Evolutionary conservation across 1,140 invertebrate genomes (phyloP).

Genomic region (Brachionus rubens): DNA sequence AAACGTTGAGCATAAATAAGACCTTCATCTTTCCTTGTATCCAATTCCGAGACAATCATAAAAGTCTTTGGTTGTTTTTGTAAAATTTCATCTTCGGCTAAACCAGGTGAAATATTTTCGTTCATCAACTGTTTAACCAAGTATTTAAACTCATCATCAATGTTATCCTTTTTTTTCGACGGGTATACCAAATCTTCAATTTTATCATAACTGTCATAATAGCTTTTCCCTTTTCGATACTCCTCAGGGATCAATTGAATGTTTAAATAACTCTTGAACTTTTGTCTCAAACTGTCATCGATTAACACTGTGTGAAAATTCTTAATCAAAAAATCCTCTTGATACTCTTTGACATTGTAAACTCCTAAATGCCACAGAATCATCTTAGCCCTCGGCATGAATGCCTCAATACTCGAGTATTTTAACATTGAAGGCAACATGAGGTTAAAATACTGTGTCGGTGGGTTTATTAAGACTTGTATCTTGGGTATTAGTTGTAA

Average conservation of each 20-base stretch:
- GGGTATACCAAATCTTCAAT: slow-evolving; percentile 3
- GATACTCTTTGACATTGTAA: background rate
- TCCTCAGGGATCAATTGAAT: slow-evolving; percentile 17
- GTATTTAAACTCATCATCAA: background rate
- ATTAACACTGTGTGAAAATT: slow-evolving; percentile 28
- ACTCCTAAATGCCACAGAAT: slow-evolving; percentile 23
- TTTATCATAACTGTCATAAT: slow-evolving; percentile 14
- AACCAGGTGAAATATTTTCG: slow-evolving; percentile 8
- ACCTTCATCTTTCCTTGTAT: background rate
- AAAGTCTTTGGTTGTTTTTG: background rate
- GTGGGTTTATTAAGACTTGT: slow-evolving; percentile 21
- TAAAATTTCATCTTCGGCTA: no score
- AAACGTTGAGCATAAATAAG: background rate
- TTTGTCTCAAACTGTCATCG: background rate
- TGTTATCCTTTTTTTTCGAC: background rate
- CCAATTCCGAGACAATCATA: background rate
- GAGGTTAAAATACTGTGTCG: slow-evolving; percentile 27
- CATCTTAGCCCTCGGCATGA: slow-evolving; percentile 1
- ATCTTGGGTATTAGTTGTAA: background rate
- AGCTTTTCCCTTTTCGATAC: background rate
- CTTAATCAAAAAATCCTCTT: slow-evolving; percentile 7
- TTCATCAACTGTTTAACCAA: slow-evolving; percentile 3
- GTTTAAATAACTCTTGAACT: background rate
- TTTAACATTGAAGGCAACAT: background rate
- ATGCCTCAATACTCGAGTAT: background rate